Conservation (phyloP, 2,888 invertebrate species). For the Trissonchulus latispiculum region DNA sequence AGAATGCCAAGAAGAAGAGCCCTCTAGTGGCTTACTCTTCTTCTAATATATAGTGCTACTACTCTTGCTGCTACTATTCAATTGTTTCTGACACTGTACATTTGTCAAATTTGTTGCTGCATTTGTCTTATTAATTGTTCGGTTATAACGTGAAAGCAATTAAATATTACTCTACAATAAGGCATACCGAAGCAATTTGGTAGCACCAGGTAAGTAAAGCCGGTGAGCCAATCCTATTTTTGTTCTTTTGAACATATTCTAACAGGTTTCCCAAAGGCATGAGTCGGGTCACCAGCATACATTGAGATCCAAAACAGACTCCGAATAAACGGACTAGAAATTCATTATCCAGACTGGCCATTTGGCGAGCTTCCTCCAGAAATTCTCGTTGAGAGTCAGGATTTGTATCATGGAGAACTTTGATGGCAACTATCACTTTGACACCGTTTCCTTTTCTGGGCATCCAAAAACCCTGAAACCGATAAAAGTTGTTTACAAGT, state of each 20-base stretch:
- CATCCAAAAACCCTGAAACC: constrained; percentile 65
- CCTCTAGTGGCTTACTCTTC: no score
- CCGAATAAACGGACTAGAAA: constrained; percentile 80
- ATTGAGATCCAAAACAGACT: constrained; percentile 83
- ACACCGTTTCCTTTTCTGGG: constrained; percentile 58
- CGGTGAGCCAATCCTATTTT: constrained; percentile 85
- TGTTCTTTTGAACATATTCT: constrained; percentile 82
- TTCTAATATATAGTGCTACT: no score
- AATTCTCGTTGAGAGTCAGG: constrained; percentile 81
- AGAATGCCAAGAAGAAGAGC: no score
- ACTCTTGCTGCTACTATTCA: no score
- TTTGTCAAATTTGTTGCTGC: no score
- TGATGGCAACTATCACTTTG: constrained; percentile 87
- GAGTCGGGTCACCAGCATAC: constrained; percentile 93
- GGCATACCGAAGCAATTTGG: constrained; percentile 67
- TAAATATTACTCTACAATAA: no score
- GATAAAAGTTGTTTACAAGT: constrained; percentile 3
- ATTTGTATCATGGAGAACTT: constrained; percentile 68
- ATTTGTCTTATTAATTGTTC: no score
- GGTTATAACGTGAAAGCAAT: no score
- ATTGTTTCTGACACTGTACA: no score
- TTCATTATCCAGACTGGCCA: constrained; percentile 92
- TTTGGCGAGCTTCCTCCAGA: constrained; percentile 62
- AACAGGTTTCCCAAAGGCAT: constrained; percentile 93
- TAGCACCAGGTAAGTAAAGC: constrained; percentile 91